Conservation (phyloP, 1,140 invertebrate species). For the Acromyrmex echinatior region DNA sequence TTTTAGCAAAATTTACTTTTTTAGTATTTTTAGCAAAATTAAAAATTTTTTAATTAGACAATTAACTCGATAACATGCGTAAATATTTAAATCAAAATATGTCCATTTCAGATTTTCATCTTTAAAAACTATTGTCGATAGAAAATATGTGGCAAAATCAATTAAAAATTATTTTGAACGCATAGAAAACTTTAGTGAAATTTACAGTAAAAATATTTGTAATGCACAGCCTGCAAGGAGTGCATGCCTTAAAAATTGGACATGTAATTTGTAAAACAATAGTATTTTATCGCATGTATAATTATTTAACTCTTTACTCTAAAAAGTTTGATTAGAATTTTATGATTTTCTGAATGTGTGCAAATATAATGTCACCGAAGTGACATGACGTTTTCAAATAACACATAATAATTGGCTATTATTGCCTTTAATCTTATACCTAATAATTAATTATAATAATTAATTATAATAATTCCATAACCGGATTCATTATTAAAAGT, state of each 20-base stretch:
- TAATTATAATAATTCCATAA: conserved; percentile 3
- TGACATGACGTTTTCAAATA: neutral
- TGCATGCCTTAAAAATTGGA: neutral
- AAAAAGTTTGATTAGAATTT: conserved; percentile 13
- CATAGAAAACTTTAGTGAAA: neutral
- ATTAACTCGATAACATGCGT: neutral
- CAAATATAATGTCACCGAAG: too few species aligned
- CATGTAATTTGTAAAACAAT: neutral
- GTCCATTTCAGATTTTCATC: neutral
- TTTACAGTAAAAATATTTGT: neutral
- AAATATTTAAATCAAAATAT: neutral
- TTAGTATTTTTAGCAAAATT: neutral
- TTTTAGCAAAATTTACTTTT: neutral
- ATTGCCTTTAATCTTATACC: conserved; percentile 10
- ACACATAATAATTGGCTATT: neutral
- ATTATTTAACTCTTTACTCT: neutral
- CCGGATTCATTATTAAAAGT: neutral
- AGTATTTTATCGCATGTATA: neutral
- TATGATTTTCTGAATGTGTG: too few species aligned
- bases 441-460: conserved; percentile 13
- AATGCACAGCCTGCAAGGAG: neutral
- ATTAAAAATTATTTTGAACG: neutral
- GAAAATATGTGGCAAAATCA: neutral
- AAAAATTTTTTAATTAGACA: neutral
- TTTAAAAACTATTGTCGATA: neutral